These are phyloP conservation scores for Tuberolachnus salignus DNA, from an alignment of 2,888 invertebrate genomes.

Conservation along the genomic window DNA sequence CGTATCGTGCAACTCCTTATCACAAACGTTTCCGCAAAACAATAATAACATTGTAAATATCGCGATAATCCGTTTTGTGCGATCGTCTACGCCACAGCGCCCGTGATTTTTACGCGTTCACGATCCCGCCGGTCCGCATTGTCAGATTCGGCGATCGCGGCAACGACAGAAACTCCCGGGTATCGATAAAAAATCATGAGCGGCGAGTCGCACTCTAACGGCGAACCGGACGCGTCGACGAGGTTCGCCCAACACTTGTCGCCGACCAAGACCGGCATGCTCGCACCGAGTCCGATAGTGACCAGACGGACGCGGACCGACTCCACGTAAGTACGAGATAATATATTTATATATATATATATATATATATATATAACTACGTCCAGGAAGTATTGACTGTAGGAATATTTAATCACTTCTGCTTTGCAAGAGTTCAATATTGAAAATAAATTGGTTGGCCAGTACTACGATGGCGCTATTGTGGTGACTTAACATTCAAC, in stretches of 20 bases:
- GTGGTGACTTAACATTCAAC: constrained; percentile 57
- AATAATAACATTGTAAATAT: not conserved
- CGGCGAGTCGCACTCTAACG: constrained; percentile 27
- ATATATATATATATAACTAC: too few species aligned
- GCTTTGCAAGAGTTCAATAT: constrained; percentile 57
- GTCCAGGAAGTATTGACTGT: too few species aligned
- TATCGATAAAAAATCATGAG: constrained; percentile 4
- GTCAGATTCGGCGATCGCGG: too few species aligned
- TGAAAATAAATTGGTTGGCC: constrained; percentile 58
- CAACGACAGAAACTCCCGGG: too few species aligned
- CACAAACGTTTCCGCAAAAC: too few species aligned
- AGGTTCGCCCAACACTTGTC: constrained; percentile 40
- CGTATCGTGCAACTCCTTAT: not conserved
- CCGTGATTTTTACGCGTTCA: too few species aligned
- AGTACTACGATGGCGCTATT: constrained; percentile 59
- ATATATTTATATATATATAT: too few species aligned
- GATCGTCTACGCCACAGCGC: not conserved
- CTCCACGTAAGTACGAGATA: constrained; percentile 81
- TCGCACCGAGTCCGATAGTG: constrained; percentile 78
- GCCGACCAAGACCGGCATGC: constrained; percentile 53
- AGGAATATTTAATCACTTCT: too few species aligned
- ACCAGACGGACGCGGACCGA: constrained; percentile 79
- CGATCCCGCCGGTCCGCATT: too few species aligned
- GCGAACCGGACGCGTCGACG: constrained; percentile 23
- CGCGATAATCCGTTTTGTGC: too few species aligned